Percentiles rank a stretch among this genome's conserved stretches.
These are phyloP conservation scores for Hydriomena furcata DNA, from an alignment of 2,888 invertebrate species.

Conservation along the genomic window DNA sequence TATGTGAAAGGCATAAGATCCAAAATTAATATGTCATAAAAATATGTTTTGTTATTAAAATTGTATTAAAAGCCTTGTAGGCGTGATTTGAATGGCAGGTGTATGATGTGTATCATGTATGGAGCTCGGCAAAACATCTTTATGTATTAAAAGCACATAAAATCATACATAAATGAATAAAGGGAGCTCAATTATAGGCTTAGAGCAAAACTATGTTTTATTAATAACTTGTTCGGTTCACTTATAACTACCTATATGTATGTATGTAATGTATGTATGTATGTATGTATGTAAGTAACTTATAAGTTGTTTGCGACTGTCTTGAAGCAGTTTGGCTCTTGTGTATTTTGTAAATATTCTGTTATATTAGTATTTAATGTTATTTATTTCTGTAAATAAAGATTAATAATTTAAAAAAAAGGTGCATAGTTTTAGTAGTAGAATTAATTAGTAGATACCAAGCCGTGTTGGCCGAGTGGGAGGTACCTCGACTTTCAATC, in stretches of 20 bases:
- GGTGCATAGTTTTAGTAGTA: no score
- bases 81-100: conserved; percentile 74
- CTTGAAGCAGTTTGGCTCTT: no score
- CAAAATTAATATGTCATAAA: conserved; percentile 3
- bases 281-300: no score
- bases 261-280: no score
- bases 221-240: not conserved
- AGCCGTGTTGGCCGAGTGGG: no score
- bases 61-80: conserved; percentile 47
- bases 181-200: conserved; percentile 16
- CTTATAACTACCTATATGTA: no score
- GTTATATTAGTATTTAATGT: no score
- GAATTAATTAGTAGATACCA: not conserved
- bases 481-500: no score
- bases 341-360: no score
- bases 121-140: conserved; percentile 49
- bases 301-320: no score
- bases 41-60: not conserved
- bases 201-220: conserved; percentile 3
- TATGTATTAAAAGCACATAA: conserved; percentile 46
- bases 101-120: conserved; percentile 46
- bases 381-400: no score
- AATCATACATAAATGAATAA: conserved; percentile 17
- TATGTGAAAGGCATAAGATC: conserved; percentile 22
- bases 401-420: no score